Percentiles rank a stretch among this genome's conserved stretches.
phyloP scores from a whole-genome alignment of 2,888 invertebrate species.

The Hydriomena furcata region DNA sequence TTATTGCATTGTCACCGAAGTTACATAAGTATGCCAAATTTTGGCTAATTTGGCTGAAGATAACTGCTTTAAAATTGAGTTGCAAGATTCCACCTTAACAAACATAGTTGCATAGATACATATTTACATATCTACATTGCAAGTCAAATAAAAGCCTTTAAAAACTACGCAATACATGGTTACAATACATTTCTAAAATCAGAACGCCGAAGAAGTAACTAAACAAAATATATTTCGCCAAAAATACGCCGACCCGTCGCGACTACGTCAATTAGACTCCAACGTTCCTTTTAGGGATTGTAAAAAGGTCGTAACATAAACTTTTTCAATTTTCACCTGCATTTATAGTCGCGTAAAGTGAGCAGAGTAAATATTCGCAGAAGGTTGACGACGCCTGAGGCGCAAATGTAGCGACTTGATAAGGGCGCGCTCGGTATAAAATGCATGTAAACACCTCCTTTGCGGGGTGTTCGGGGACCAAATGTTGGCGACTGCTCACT shows the following conservation, averaged over 20 bases:
- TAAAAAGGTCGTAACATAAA: conserved; percentile 76
- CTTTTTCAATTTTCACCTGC: conserved; percentile 82
- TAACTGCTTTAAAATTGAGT: too few species aligned
- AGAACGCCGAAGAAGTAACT: not conserved
- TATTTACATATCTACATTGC: too few species aligned
- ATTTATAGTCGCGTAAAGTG: conserved; percentile 74
- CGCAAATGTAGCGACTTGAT: conserved; percentile 72
- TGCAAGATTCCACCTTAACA: too few species aligned
- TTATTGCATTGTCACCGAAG: too few species aligned
- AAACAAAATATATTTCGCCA: conserved; percentile 4
- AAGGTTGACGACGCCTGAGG: conserved; percentile 72
- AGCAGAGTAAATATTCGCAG: conserved; percentile 71
- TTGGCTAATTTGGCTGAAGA: too few species aligned
- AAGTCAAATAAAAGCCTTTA: too few species aligned
- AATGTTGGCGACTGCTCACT: conserved; percentile 61
- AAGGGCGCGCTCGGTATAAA: conserved; percentile 66
- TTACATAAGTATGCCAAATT: too few species aligned
- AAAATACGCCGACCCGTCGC: conserved; percentile 21
- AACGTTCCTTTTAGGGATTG: conserved; percentile 63
- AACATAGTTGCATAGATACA: too few species aligned
- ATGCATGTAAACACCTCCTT: conserved; percentile 77
- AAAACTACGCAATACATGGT: too few species aligned
- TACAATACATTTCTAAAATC: too few species aligned
- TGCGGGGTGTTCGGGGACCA: conserved; percentile 55
- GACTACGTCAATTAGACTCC: conserved; percentile 59